Base-by-base conservation (phyloP, 2,797 vertebrate species). In the Scarus forsteni region DNA sequence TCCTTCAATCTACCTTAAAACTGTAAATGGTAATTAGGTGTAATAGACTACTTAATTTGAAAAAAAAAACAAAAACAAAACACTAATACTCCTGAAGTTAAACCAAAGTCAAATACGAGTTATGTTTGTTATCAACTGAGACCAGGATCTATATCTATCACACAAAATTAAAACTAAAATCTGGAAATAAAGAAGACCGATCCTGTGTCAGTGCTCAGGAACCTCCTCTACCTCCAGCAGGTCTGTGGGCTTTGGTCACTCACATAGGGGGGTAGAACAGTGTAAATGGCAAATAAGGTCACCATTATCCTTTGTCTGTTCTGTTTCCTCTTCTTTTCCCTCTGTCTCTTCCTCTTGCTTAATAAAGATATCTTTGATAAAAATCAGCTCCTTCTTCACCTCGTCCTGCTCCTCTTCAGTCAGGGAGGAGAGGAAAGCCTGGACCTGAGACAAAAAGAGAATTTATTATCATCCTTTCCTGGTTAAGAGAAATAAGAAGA, bases 291-390 rank as follows among this genome's bases (percentile, higher is more conserved):
- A 94, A 93, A 84, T 89, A 88, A 90, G 88, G 91, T 94, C 93
- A 95, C 93, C 92, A n/a, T 94, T 93, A 89, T 90, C 92, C 91
- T 88, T 86, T 49, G 70, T 59, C 77, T 81, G 70, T 52, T 51
- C 84, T 78, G 52, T 39, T 13, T 34, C 81, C 36, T 95, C 40
- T 19, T 57, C 67, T 9, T 83, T 85, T 35, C 82, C 89, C 59
- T 93, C 92, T 9, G 87, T 90, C 60, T 94, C 95, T 10, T 93
- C 92, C 19, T 95, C 94, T 72, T 89, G 94, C 60, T 90, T 88
- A 81, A 95, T 70, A 79, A 99, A 98, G 88, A 98, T 93, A 43
- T 97, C 95, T 90, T 98, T 99, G 85, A 99, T 96, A 62, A 93
- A 92, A 88, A 99, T 96, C 83, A 99, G 93, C 83, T 96, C 96